Base-by-base conservation (phyloP, 1,140 invertebrate species). In the Wasmannia auropunctata region DNA sequence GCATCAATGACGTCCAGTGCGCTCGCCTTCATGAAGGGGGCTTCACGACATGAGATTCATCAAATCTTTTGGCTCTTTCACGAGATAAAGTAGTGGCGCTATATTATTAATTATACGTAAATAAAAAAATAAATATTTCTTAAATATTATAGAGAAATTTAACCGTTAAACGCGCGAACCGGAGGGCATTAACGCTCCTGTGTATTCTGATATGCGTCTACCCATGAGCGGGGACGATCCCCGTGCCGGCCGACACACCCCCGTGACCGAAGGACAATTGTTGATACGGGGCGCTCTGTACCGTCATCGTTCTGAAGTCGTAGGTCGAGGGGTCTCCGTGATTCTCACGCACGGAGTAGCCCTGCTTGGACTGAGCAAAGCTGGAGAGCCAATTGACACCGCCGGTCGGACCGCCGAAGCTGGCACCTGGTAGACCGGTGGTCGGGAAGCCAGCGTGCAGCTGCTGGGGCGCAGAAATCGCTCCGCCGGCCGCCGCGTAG, bases 301-400 rank as follows among this genome's bases (percentile, higher is more conserved):
- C 65, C 0, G 89, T 87, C 87, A 86, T 90, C 1, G 62, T 84
- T 46, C 92, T 65, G 54, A 92, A 92, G 62, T 93, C 92, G 2
- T 85, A 76, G n/a, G 19, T 43, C 3, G 88, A 65, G 0, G 86
- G 60, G 5, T 93, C 92, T 5, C 81, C 76, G 5, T 86, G 81
- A 1, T 93, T 91, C 34, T 93, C 92, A 25, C 85, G 92, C 0
- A 93, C 92, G 0, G 87, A 87, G 28, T 93, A 93, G 14, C 92
- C 86, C 19, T 89, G 86, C 54, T 91, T 92, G 0, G 91, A 56
- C 34, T 92, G 90, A 0, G 89, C 91, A 8, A 85, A 65, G 7
- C 31, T 79, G 46, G 74, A 0, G 8, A 76, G 40, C 90, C 87
- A 92, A n/a, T 2, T 25, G 16, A 37, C n/a, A 19, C 67, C 28